Evolutionary conservation across 1,140 invertebrate genomes (phyloP).

Genomic region (Diachasma alloeum): DNA sequence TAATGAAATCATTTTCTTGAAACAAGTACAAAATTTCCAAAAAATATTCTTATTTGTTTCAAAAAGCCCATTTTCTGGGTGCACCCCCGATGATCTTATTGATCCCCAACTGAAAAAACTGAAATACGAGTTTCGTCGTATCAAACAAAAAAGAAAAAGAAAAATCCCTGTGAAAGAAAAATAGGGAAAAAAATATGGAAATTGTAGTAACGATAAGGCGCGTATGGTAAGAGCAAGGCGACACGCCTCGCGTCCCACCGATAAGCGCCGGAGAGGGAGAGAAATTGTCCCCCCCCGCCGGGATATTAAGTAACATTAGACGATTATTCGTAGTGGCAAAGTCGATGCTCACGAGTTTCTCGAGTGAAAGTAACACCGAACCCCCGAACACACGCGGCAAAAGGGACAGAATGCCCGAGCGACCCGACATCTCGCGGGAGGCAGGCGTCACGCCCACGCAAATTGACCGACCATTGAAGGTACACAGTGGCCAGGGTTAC

Average conservation of each 20-base stretch:
- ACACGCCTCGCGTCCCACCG: constrained; percentile 20
- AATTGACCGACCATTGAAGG: constrained; percentile 38
- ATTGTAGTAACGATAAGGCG: constrained; percentile 18
- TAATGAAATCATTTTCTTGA: too few relatives aligned
- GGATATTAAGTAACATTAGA: constrained; percentile 47
- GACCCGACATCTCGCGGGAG: not conserved
- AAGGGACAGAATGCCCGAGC: not conserved
- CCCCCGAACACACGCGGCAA: not conserved
- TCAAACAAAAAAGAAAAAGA: not conserved
- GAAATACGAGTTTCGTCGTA: not conserved
- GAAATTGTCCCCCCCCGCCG: constrained; percentile 23
- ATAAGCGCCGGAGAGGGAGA: constrained; percentile 18
- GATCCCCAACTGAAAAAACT: not conserved
- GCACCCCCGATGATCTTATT: not conserved
- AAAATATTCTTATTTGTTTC: too few relatives aligned
- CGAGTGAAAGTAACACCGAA: not conserved
- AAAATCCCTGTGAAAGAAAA: not conserved
- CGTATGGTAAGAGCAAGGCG: constrained; percentile 18
- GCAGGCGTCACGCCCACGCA: constrained; percentile 35
- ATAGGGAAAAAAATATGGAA: constrained; percentile 3
- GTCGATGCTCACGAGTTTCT: constrained; percentile 24
- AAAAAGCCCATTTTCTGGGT: too few relatives aligned
- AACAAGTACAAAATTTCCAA: too few relatives aligned
- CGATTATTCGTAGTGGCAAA: constrained; percentile 45
- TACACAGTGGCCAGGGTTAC: not conserved